These are phyloP conservation scores for Columba guinea DNA, from an alignment of 2,797 vertebrate species.

Conservation along the genomic window DNA sequence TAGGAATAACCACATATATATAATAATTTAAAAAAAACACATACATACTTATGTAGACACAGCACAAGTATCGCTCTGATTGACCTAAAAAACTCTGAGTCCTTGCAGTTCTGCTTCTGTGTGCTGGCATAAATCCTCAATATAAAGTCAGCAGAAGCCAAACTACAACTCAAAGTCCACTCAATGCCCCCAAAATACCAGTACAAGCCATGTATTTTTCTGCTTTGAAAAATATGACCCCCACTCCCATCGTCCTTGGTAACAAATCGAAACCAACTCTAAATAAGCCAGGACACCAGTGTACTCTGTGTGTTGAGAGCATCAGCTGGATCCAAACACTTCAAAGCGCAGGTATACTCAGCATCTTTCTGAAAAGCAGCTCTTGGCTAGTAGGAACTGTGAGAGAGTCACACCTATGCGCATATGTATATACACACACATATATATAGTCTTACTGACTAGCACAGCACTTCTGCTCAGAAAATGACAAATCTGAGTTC, in stretches of 20 bases:
- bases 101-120: not conserved
- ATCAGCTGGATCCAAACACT: not conserved
- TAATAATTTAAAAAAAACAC: not conserved
- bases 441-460: not conserved
- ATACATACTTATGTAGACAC: fast-evolving
- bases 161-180: not conserved
- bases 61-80: not conserved
- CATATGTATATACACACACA: not conserved
- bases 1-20: not conserved
- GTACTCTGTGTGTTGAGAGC: not conserved
- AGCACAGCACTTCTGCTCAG: not conserved
- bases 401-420: not conserved
- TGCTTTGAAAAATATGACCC: not conserved
- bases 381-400: not conserved
- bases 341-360: not conserved
- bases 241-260: not conserved
- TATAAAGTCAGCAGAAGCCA: not conserved
- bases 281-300: not conserved
- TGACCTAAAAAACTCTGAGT: not conserved
- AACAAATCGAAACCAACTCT: not conserved
- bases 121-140: not conserved
- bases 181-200: not conserved
- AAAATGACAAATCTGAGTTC: not conserved
- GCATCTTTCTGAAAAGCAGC: not conserved
- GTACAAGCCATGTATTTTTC: not conserved